A percentile compares a stretch with the other conserved stretches of the same genome.
Conservation (phyloP, 2,797 vertebrate species). For the Ispidina picta region DNA sequence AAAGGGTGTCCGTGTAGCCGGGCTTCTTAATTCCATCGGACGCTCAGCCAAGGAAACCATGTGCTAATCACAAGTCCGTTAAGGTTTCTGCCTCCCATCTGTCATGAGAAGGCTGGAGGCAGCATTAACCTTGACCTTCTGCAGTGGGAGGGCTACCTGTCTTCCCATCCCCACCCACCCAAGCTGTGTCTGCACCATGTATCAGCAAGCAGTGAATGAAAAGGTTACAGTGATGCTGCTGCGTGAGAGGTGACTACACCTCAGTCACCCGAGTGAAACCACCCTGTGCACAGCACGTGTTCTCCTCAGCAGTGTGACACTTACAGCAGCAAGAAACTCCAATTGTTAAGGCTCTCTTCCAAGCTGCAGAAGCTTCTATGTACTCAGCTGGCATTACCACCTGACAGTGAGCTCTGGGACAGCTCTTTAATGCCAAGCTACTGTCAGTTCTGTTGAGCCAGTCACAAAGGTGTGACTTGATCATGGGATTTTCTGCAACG, state of each 20-base stretch:
- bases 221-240: background rate
- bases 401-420: background rate
- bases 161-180: background rate
- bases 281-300: background rate
- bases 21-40: slow-evolving; percentile 31
- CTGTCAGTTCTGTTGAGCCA: background rate
- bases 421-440: background rate
- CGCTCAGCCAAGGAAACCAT: slow-evolving; percentile 29
- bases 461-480: background rate
- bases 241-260: background rate
- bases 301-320: background rate
- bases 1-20: background rate
- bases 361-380: background rate
- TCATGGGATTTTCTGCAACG: background rate
- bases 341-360: background rate
- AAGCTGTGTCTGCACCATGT: background rate
- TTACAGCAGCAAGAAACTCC: background rate
- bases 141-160: slow-evolving; percentile 1
- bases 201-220: background rate
- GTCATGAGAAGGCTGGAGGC: slow-evolving; percentile 10
- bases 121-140: slow-evolving; percentile 52
- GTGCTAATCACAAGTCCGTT: slow-evolving; percentile 46
- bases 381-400: background rate
- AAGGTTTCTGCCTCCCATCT: slow-evolving; percentile 58
- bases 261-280: background rate